Conservation (phyloP, 2,113 vertebrate species). For the Crypturellus undulatus region DNA sequence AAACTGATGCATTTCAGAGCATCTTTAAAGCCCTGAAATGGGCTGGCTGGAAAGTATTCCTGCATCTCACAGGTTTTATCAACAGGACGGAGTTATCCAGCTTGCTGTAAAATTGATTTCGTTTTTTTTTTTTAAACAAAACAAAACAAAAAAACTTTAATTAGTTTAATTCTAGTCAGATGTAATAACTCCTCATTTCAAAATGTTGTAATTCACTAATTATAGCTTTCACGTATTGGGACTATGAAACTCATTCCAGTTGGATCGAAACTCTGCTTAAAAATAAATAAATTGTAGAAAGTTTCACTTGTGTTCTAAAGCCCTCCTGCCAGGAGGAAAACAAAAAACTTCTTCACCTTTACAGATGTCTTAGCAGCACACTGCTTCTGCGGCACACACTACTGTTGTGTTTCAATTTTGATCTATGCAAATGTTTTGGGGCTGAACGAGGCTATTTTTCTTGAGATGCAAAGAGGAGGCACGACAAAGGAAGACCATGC, state of each 20-base stretch:
- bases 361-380: constrained; percentile 58
- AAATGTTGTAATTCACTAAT: constrained; percentile 58
- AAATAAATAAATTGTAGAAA: constrained; percentile 46
- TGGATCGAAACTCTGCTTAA: constrained; percentile 37
- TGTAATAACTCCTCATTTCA: constrained; percentile 51
- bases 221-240: constrained; percentile 27
- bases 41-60: background rate
- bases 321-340: constrained; percentile 3
- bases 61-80: background rate
- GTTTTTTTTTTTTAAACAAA: background rate
- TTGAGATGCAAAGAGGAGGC: constrained; percentile 89
- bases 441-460: constrained; percentile 85
- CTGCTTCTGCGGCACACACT: constrained; percentile 5
- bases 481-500: constrained; percentile 81
- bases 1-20: background rate
- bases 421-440: constrained; percentile 84
- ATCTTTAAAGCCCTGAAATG: background rate
- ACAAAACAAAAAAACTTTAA: background rate
- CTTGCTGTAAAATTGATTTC: background rate
- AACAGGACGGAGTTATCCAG: background rate
- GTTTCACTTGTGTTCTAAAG: constrained; percentile 18
- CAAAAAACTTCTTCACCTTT: constrained; percentile 69
- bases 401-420: constrained; percentile 70
- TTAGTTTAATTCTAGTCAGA: constrained; percentile 58
- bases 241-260: constrained; percentile 22